Base-by-base conservation (phyloP, 2,113 vertebrate species). In the Gobius niger region DNA sequence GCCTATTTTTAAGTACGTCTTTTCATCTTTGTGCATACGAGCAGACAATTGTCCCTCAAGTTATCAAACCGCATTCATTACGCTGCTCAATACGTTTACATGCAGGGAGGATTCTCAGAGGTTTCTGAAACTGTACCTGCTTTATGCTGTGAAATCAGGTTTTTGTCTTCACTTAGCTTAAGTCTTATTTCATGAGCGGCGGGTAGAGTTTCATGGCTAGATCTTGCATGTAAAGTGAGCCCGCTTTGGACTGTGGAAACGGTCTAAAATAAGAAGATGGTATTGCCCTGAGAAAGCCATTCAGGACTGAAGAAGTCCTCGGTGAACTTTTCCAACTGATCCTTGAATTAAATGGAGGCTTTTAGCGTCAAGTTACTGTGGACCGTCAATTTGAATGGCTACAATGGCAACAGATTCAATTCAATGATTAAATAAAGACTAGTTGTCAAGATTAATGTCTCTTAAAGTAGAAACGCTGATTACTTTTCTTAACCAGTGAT, bases 111-210 rank as follows among this genome's bases (percentile, higher is more conserved):
- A 52, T 9, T 9, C 18, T 52, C 8, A 52, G 16, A 52, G 24
- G 3, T 24, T 1, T 24, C 24, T 24, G 1, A 24, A 24, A 24
- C 1, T 2, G 24, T n/a, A n/a, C n/a, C n/a, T n/a, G n/a, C n/a
- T n/a, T n/a, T n/a, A n/a, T n/a, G n/a, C n/a, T n/a, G n/a, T n/a
- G n/a, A n/a, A n/a, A n/a, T n/a, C n/a, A n/a, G n/a, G 24, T 24
- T 24, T 24, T 47, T 72, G 72, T 72, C 74, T 85, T 81, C 80
- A 84, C 82, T 79, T 77, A 77, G 79, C 76, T 70, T 70, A 76
- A 73, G 86, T 87, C 76, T 83, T 89, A 81, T 91, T 89, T 85
- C 73, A 82, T 70, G 86, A 91, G 88, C 63, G 54, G 63, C 11
- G 47, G 82, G 81, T 83, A 68, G 83, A 15, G 65, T 88, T 86